Percentiles rank a stretch among this genome's conserved stretches.
phyloP scores from a whole-genome alignment of 1,140 invertebrate genomes.

The Nasonia vitripennis region DNA sequence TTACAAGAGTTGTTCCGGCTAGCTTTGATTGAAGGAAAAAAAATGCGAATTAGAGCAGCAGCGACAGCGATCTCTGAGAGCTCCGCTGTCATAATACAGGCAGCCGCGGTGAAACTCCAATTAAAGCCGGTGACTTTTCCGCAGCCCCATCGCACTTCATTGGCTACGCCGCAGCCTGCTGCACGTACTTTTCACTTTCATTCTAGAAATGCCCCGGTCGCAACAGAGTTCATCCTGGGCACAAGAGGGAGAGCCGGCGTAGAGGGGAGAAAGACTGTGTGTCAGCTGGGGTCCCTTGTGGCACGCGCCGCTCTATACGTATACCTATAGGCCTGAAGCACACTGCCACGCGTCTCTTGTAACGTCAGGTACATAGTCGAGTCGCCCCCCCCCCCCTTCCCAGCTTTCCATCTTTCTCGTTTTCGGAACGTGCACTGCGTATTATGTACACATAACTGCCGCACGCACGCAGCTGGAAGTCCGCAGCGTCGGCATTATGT shows the following conservation, averaged over 20 bases:
- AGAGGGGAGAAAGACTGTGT: neutral
- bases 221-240: neutral
- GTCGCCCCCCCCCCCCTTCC: neutral
- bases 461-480: neutral
- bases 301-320: conserved; percentile 10
- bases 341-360: conserved; percentile 15
- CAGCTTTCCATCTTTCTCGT: neutral
- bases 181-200: conserved; percentile 16
- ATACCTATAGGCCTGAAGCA: too few species aligned
- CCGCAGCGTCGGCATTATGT: neutral
- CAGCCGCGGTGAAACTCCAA: neutral
- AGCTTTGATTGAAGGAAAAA: conserved; percentile 10
- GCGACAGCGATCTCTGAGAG: neutral
- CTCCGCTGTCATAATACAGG: neutral
- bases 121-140: conserved; percentile 16
- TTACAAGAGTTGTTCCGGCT: neutral
- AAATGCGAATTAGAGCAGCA: neutral
- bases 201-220: neutral
- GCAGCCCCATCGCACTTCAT: neutral
- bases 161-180: neutral
- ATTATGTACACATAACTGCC: neutral
- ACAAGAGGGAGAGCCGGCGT: conserved; percentile 1
- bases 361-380: neutral
- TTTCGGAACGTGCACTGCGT: neutral
- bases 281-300: conserved; percentile 22